Conservation (phyloP, 2,888 invertebrate species). For the Coenonympha arcania region DNA sequence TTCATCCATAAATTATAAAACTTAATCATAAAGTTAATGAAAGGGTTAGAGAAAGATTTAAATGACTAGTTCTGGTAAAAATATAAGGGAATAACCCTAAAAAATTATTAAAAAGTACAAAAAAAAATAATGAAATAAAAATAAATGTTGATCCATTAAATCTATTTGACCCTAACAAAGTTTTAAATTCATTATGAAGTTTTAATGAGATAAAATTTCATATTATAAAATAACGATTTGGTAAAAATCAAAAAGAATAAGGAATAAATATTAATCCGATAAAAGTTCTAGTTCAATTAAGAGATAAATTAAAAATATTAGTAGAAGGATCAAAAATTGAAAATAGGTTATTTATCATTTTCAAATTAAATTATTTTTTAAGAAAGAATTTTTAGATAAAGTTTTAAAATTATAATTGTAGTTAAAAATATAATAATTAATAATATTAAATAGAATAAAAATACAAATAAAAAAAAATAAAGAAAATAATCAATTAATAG, state of each 20-base stretch:
- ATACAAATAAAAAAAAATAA: constrained; percentile 51
- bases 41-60: constrained; percentile 74
- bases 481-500: constrained; percentile 71
- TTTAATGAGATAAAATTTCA: constrained; percentile 64
- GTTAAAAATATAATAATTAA: constrained; percentile 66
- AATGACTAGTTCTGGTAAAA: constrained; percentile 79
- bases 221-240: constrained; percentile 65
- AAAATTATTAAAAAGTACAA: constrained; percentile 79
- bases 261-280: constrained; percentile 70
- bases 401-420: constrained; percentile 39
- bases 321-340: constrained; percentile 78
- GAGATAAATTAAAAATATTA: constrained; percentile 62
- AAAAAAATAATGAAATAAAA: constrained; percentile 73
- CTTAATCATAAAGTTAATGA: constrained; percentile 77
- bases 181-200: constrained; percentile 75
- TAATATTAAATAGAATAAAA: constrained; percentile 66
- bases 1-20: constrained; percentile 78
- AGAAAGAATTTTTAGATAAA: constrained; percentile 29
- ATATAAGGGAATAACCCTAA: constrained; percentile 79
- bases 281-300: constrained; percentile 77
- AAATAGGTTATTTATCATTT: constrained; percentile 80
- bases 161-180: constrained; percentile 55
- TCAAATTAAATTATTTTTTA: constrained; percentile 53
- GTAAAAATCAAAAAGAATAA: constrained; percentile 69
- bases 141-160: constrained; percentile 69